These are phyloP conservation scores for Anoncus sp. DNA, from an alignment of 2,888 invertebrate species.

Conservation along the genomic window DNA sequence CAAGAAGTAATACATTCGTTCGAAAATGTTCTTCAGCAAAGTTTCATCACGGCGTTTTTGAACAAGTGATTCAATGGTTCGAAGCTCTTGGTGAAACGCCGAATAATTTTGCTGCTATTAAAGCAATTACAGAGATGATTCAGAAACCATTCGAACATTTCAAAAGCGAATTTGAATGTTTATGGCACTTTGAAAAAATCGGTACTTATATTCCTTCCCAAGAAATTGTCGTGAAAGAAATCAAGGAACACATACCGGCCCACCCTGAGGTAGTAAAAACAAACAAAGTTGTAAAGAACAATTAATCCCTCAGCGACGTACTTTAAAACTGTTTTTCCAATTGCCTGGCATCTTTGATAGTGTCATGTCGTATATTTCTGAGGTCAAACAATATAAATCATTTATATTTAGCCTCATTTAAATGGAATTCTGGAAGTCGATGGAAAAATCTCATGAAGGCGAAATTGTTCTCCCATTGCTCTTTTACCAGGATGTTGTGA, in stretches of 20 bases:
- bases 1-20: conserved; percentile 45
- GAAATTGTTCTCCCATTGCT: conserved; percentile 57
- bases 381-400: conserved; percentile 21
- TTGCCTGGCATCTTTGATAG: conserved; percentile 27
- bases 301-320: no score
- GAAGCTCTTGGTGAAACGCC: conserved; percentile 17
- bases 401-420: conserved; percentile 12
- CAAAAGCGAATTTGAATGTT: no score
- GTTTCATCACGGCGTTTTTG: conserved; percentile 37
- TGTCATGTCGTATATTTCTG: conserved; percentile 28
- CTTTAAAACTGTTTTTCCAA: no score
- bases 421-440: no score
- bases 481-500: conserved; percentile 59
- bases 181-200: conserved; percentile 21
- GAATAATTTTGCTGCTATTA: no score
- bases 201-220: conserved; percentile 27
- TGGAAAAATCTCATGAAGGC: no score
- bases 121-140: no score
- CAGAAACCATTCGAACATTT: no score
- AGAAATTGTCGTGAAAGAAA: conserved; percentile 33
- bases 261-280: no score
- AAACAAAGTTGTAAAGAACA: no score
- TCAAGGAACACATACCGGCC: conserved; percentile 53
- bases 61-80: conserved; percentile 28
- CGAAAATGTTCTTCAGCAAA: conserved; percentile 36